These are phyloP conservation scores for Nemotelus nigrinus DNA, from an alignment of 2,888 invertebrate species.

Conservation along the genomic window DNA sequence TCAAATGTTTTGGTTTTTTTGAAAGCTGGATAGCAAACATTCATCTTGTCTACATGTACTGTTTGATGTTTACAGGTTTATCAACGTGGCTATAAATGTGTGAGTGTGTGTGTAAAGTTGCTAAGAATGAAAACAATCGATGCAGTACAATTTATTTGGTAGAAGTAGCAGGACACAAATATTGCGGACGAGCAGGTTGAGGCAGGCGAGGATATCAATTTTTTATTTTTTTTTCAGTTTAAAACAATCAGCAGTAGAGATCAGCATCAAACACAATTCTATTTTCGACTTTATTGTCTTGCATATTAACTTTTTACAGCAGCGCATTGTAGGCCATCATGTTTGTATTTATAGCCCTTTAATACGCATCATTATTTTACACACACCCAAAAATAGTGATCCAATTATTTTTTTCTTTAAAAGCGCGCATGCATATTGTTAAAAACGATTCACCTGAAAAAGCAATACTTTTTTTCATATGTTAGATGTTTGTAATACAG, in stretches of 20 bases:
- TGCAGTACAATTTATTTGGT: conserved; percentile 27
- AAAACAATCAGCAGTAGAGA: conserved; percentile 29
- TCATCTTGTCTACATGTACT: conserved; percentile 6
- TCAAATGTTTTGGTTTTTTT: conserved; percentile 4
- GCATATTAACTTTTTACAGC: conserved; percentile 24
- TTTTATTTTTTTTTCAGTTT: conserved; percentile 1
- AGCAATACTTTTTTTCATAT: conserved; percentile 31
- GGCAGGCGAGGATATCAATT: conserved; percentile 23
- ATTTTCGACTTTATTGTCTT: conserved; percentile 33
- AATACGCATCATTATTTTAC: neutral
- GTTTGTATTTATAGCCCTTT: neutral
- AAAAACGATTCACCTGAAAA: conserved; percentile 42
- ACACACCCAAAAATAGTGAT: conserved; percentile 43
- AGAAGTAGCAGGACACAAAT: conserved; percentile 35
- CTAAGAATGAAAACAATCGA: conserved; percentile 37
- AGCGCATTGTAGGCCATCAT: conserved; percentile 30
- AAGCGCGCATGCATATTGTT: conserved; percentile 43
- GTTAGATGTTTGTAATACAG: conserved; percentile 35
- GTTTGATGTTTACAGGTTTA: conserved; percentile 11
- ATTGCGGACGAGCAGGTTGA: conserved; percentile 36
- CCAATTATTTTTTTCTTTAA: conserved; percentile 36
- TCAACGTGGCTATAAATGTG: conserved; percentile 14
- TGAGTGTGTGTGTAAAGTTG: conserved; percentile 13
- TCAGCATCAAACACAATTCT: conserved; percentile 38
- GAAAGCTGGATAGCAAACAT: neutral